Base-by-base conservation (phyloP, 2,888 invertebrate genomes). In the Pomacea canaliculata region DNA sequence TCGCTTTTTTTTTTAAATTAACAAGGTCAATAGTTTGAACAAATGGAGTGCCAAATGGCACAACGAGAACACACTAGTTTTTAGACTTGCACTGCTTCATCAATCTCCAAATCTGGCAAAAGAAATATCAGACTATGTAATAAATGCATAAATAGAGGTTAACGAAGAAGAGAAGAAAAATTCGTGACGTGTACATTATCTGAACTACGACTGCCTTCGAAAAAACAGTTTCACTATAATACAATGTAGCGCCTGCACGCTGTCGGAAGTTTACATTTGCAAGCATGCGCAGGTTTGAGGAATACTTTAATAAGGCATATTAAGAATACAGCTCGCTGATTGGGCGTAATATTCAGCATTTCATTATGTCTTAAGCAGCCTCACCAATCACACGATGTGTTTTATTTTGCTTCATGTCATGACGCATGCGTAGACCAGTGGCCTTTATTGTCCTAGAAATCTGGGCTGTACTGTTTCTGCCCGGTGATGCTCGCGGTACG, bases 211-310 rank as follows among this genome's bases (percentile, higher is more conserved):
- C 16, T 56, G 51, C 12, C 16, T 56, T 56, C 16, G 10, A 56
- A 56, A 16, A 13, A 13, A 1, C 51, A 13, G 51, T 56, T 63
- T 23, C 10, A 2, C n/a, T 60, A 60, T 60, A 19, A 1, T 4
- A 18, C 12, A 63, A 63, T 19, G 7, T 19, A 12, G 63, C 19
- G 4, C 2, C 63, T 63, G 65, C 78, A 78, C 71, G 78, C 78
- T 67, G 71, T 73, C 83, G 84, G 84, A 84, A 84, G 84, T 84
- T 83, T 83, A 81, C 81, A 80, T 71, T 48, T 49, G 67, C 10
- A 60, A 74, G 76, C 84, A 81, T 80, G 85, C 83, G 83, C 74
- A 79, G 13, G 70, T 7, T 23, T 12, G 63, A 23, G 16, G 65
- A 3, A 27, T 19, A 13, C 7, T 16, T 56, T 16, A 13, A 16